phyloP scores from a whole-genome alignment of 2,888 invertebrate genomes.

The Caenorhabditis wallacei region DNA sequence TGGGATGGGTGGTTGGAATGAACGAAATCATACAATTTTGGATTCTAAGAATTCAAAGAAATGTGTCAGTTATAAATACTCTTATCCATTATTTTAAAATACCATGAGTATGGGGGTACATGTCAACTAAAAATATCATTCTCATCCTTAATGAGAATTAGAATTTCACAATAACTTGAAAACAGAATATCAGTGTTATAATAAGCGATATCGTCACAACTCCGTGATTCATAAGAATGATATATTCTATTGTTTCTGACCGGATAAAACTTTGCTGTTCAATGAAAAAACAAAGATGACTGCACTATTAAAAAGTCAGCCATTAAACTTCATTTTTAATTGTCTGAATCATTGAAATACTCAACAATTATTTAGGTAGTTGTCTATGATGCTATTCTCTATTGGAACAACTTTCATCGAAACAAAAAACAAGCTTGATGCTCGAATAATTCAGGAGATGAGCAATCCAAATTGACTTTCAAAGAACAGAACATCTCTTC shows the following conservation, averaged over 20 bases:
- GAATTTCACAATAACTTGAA: too few relatives aligned
- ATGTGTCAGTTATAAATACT: too few relatives aligned
- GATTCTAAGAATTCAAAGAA: background rate
- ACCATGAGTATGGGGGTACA: too few relatives aligned
- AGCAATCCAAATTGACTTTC: background rate
- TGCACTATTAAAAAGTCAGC: background rate
- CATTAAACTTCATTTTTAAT: background rate
- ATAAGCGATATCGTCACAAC: too few relatives aligned
- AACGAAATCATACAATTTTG: background rate
- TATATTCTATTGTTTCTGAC: too few relatives aligned
- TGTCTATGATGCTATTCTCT: background rate
- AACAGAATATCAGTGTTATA: too few relatives aligned
- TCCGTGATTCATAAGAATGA: too few relatives aligned
- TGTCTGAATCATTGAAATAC: background rate
- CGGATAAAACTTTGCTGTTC: too few relatives aligned
- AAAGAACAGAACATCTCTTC: constrained; percentile 4
- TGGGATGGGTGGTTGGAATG: background rate
- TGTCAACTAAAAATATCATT: too few relatives aligned
- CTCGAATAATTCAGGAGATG: too few relatives aligned
- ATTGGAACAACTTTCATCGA: background rate
- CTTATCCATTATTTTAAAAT: too few relatives aligned
- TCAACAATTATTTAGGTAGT: background rate
- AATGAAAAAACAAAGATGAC: background rate
- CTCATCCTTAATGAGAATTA: too few relatives aligned
- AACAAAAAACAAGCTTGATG: background rate